Evolutionary conservation across 2,797 vertebrate species (phyloP).

Genomic region (Catamblyrhynchus diadema): DNA sequence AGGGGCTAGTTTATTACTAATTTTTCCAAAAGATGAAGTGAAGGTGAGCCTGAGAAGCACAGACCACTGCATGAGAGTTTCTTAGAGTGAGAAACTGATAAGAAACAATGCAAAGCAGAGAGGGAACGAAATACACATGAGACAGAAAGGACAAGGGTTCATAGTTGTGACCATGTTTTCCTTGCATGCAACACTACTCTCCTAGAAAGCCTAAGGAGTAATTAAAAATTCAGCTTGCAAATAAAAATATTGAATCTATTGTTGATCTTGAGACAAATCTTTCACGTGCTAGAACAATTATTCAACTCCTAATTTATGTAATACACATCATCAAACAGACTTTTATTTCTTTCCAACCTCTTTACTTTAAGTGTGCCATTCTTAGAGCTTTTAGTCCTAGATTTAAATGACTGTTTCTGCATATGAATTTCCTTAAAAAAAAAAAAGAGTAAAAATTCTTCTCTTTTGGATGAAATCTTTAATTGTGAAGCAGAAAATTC

Average conservation of each 20-base stretch:
- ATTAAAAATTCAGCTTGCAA: not conserved
- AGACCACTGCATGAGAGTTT: not conserved
- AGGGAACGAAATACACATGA: not conserved
- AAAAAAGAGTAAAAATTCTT: not conserved
- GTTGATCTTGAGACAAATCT: not conserved
- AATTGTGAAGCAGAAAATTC: not conserved
- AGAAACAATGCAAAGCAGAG: not conserved
- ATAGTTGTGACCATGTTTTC: not conserved
- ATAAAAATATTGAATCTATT: not conserved
- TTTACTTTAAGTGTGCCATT: not conserved
- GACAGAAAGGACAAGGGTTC: not conserved
- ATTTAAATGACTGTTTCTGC: not conserved
- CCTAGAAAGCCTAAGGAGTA: not conserved
- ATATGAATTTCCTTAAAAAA: not conserved
- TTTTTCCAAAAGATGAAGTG: not conserved
- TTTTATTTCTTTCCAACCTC: not conserved
- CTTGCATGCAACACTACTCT: not conserved
- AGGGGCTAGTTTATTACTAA: not conserved
- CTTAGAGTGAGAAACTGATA: not conserved
- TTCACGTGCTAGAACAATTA: not conserved
- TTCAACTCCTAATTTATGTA: not conserved
- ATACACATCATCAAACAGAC: not conserved
- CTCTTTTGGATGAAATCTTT: not conserved
- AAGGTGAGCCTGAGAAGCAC: not conserved
- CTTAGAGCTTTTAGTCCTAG: not conserved